Evolutionary conservation across 2,888 invertebrate genomes (phyloP), one percentile per base, ranked within the genome.

Genomic region (Dryocosmus kuriphilus): DNA sequence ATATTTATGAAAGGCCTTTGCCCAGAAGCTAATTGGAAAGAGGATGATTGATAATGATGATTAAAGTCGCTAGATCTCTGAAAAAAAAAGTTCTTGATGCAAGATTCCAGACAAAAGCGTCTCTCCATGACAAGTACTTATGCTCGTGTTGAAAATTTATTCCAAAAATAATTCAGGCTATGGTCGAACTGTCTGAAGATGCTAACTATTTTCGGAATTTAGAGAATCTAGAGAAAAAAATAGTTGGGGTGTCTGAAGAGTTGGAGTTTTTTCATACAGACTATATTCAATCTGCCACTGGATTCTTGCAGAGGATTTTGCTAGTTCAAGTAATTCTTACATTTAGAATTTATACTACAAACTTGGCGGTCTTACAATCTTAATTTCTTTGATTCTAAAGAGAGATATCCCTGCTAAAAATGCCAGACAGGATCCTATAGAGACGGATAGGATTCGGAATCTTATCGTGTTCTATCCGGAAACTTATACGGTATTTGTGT

Each of bases 61-160:
- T 27, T 11, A 60, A 27, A 27, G 27, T 24, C 27, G 27, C 60
- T 27, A 55, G 14, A 27, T 60, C 2, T 27, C 11, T 24, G 27
- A 27, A 60, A 60, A 27, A 60, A 60, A 60, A 24, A 24, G 16
- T 6, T 16, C 60, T 60, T 55, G n/a, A 55, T 55, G n/a, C 55
- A 3, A 55, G 55, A 22, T 9, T 27, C 11, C 24, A 60, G 27
- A 60, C 60, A 60, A 24, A 14, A 60, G 1, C 14, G 14, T 16
- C 14, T 60, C 60, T 60, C 16, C 60, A 24, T 60, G 35, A 63
- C 30, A 35, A 63, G 32, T 35, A n/a, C 62, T 62, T 32, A 35
- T 35, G 30, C 2, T 32, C 5, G n/a, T 22, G 63, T 22, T 35
- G 63, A 35, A 63, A 60, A 60, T 27, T 60, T 27, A 9, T n/a